A percentile compares a stretch with the other conserved stretches of the same genome.
phyloP scores from a whole-genome alignment of 2,113 vertebrate genomes.

The Danionella cerebrum region DNA sequence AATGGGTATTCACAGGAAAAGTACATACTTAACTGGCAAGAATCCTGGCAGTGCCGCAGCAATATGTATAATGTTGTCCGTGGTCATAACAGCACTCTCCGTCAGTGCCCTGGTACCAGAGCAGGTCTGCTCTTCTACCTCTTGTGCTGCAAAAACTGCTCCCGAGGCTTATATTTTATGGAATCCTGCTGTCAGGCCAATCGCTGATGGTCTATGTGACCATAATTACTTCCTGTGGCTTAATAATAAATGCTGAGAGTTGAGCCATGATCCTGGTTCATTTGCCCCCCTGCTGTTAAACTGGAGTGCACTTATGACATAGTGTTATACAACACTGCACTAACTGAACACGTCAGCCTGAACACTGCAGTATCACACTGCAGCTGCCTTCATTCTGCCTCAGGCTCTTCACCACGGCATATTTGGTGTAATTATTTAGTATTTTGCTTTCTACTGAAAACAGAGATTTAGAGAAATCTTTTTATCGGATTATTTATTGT shows the following conservation, averaged over 20 bases:
- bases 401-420: not conserved
- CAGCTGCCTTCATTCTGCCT: not conserved
- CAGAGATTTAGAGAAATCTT: too few relatives aligned
- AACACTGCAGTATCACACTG: not conserved
- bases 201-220: not conserved
- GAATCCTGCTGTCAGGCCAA: constrained; percentile 6
- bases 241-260: not conserved
- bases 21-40: not conserved
- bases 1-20: too few relatives aligned
- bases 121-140: not conserved
- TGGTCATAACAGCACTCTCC: not conserved
- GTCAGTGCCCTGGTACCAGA: not conserved
- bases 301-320: not conserved
- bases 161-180: not conserved
- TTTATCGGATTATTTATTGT: too few relatives aligned
- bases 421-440: not conserved
- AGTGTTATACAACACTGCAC: not conserved
- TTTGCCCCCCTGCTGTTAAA: not conserved
- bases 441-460: not conserved
- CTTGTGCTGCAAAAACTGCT: not conserved
- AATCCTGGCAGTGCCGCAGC: not conserved
- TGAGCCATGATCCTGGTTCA: not conserved
- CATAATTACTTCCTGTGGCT: not conserved
- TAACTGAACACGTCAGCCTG: not conserved
- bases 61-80: not conserved